A percentile compares a stretch with the other conserved stretches of the same genome.
Evolutionary conservation across 2,888 invertebrate genomes (phyloP).

Genomic region (Ashinkailepas kermadecensis): DNA sequence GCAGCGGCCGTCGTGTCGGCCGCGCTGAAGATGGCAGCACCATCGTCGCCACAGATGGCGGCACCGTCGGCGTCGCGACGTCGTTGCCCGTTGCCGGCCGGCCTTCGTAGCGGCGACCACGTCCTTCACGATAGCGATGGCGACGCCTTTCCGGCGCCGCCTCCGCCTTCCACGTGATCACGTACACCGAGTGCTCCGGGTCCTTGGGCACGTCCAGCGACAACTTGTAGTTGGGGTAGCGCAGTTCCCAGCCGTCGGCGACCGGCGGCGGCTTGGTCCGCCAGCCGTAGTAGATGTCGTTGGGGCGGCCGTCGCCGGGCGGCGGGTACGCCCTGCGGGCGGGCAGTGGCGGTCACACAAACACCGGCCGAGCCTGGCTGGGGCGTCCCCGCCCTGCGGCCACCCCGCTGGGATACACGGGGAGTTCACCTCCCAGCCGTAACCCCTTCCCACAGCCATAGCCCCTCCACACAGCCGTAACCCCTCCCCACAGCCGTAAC

Average conservation of each 20-base stretch:
- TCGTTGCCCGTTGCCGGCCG: neutral
- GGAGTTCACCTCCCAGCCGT: too few species aligned
- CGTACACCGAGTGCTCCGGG: neutral
- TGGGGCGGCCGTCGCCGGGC: neutral
- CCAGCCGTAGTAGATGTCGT: neutral
- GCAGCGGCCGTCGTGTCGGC: too few species aligned
- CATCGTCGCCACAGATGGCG: neutral
- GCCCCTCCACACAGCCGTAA: too few species aligned
- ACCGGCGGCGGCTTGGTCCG: neutral
- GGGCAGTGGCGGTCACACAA: neutral
- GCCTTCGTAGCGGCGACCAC: neutral
- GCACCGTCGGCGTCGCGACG: neutral
- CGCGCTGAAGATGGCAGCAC: too few species aligned
- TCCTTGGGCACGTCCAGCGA: slow-evolving; percentile 8
- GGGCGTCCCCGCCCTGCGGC: too few species aligned
- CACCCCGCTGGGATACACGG: too few species aligned
- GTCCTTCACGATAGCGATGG: neutral
- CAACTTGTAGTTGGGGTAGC: neutral
- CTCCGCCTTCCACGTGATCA: neutral
- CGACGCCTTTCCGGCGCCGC: neutral
- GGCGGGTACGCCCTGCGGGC: neutral
- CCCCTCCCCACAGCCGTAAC: too few species aligned
- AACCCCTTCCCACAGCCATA: too few species aligned
- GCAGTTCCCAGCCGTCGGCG: neutral
- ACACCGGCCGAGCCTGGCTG: too few species aligned